Conservation (phyloP, 1,140 invertebrate genomes). For the Papilio xuthus region DNA sequence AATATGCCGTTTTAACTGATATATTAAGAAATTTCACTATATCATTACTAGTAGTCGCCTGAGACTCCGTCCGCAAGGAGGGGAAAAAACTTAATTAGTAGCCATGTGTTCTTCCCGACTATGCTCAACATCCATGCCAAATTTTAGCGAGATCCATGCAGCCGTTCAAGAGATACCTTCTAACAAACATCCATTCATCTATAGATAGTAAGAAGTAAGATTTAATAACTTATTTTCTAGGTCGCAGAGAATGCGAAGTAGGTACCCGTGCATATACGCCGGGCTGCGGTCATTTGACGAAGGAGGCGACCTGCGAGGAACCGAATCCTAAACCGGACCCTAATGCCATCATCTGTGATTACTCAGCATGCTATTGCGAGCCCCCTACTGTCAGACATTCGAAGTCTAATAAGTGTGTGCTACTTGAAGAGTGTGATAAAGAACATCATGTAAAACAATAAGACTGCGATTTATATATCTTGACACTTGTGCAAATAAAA, state of each 20-base stretch:
- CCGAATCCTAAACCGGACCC: conserved; percentile 49
- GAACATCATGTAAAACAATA: not conserved
- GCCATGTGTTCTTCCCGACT: too few species aligned
- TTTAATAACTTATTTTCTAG: not conserved
- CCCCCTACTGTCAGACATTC: conserved; percentile 56
- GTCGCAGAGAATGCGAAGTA: conserved; percentile 49
- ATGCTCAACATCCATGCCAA: too few species aligned
- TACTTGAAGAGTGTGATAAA: conserved; percentile 51
- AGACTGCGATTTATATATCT: not conserved
- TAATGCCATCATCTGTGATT: conserved; percentile 55
- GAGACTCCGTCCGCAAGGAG: too few species aligned
- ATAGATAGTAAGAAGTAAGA: too few species aligned
- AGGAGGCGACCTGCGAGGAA: conserved; percentile 58
- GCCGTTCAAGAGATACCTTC: too few species aligned
- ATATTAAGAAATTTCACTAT: too few species aligned
- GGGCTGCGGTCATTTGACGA: conserved; percentile 52
- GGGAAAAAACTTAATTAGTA: too few species aligned
- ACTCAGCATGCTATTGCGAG: conserved; percentile 64
- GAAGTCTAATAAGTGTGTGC: conserved; percentile 49
- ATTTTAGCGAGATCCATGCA: too few species aligned
- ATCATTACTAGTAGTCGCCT: too few species aligned
- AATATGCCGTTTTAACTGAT: too few species aligned
- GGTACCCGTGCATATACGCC: conserved; percentile 57
- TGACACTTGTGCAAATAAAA: too few species aligned
- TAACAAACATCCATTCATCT: too few species aligned